Percentiles rank a stretch among this genome's conserved stretches.
Conservation (phyloP, 1,140 invertebrate genomes). For the Aphelenchoides fujianensis region DNA sequence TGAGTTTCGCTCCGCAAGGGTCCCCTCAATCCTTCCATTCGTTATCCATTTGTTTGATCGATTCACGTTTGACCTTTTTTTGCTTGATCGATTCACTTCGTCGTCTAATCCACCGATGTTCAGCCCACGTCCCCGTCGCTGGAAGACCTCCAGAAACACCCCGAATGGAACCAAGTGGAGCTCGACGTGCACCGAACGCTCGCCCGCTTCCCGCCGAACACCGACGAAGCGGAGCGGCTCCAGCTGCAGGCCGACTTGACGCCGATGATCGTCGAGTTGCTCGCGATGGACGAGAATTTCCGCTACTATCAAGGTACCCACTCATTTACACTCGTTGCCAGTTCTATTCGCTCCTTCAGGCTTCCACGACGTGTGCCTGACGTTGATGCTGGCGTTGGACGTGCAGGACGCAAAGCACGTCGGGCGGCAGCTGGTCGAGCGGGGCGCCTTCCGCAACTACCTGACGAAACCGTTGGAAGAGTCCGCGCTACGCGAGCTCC, state of each 20-base stretch:
- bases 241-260: conserved; percentile 82
- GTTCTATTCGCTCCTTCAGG: conserved; percentile 65
- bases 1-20: background rate
- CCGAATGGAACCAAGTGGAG: conserved; percentile 85
- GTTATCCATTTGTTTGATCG: too few species aligned
- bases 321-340: conserved; percentile 45
- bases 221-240: conserved; percentile 76
- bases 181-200: conserved; percentile 77
- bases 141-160: conserved; percentile 73
- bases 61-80: too few species aligned
- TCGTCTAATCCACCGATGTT: too few species aligned
- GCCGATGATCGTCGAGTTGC: conserved; percentile 79
- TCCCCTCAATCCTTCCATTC: too few species aligned
- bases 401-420: conserved; percentile 50
- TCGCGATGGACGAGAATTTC: conserved; percentile 78
- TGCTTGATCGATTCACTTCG: too few species aligned
- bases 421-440: conserved; percentile 30
- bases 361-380: conserved; percentile 95
- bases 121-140: conserved; percentile 30
- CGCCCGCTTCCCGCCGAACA: conserved; percentile 67
- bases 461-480: conserved; percentile 55
- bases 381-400: conserved; percentile 81
- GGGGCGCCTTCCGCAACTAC: conserved; percentile 50
- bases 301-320: conserved; percentile 86
- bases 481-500: conserved; percentile 49